Percentiles rank a stretch among this genome's conserved stretches.
phyloP scores from a whole-genome alignment of 2,888 invertebrate genomes.

The Allygus modestus region DNA sequence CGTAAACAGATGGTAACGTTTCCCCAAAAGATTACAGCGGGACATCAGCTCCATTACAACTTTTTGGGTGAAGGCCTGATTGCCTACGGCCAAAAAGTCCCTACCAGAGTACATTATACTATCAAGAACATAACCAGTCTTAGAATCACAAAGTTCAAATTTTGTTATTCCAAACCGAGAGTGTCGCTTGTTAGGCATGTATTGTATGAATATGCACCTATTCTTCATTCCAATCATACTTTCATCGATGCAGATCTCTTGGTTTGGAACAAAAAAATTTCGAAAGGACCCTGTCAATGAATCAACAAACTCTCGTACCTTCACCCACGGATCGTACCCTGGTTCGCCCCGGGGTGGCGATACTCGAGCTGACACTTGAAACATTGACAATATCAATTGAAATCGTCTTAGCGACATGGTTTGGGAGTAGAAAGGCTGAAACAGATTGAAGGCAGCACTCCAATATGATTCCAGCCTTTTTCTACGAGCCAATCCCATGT shows the following conservation, averaged over 20 bases:
- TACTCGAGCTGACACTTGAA: not conserved
- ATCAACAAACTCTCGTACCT: constrained; percentile 22
- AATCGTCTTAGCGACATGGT: constrained; percentile 5
- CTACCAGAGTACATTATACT: constrained; percentile 51
- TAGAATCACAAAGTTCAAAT: constrained; percentile 51
- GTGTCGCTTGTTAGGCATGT: constrained; percentile 57
- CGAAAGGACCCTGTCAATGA: not conserved
- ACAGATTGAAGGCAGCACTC: not conserved
- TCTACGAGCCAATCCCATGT: constrained; percentile 6
- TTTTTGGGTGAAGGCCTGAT: constrained; percentile 54
- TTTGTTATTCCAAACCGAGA: constrained; percentile 56
- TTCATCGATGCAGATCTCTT: constrained; percentile 61
- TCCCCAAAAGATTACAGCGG: constrained; percentile 38
- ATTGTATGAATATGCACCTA: constrained; percentile 52
- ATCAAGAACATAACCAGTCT: constrained; percentile 59
- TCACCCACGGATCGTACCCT: constrained; percentile 24
- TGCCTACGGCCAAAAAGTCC: constrained; percentile 51
- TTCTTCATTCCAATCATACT: constrained; percentile 63
- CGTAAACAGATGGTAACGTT: constrained; percentile 51
- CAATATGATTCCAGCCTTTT: constrained; percentile 36
- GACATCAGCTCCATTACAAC: constrained; percentile 55
- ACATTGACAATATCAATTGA: constrained; percentile 17
- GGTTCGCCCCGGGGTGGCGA: not conserved
- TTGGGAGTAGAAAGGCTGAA: not conserved
- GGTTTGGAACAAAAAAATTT: constrained; percentile 42